Percentiles rank a stretch among this genome's conserved stretches.
Evolutionary conservation across 2,888 invertebrate genomes (phyloP).

Genomic region (Calliopum simillimum): DNA sequence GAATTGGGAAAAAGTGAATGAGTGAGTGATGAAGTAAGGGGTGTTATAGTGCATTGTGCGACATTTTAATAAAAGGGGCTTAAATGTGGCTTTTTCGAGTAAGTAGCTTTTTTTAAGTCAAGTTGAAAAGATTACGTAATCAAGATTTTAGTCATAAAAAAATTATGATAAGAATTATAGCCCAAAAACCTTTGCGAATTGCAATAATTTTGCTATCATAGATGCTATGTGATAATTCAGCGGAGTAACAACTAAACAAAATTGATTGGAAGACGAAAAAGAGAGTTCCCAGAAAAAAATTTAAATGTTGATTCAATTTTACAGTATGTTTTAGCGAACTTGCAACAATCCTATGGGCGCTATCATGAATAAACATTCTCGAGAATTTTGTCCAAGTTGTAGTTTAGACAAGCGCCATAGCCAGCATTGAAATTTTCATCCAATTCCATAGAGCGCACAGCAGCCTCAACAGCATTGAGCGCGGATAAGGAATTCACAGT

Average conservation of each 20-base stretch:
- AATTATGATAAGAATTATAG: not conserved
- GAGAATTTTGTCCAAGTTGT: no score
- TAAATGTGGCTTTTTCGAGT: not conserved
- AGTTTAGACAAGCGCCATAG: constrained; percentile 82
- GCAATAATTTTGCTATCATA: constrained; percentile 27
- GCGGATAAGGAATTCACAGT: constrained; percentile 68
- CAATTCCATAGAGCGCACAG: constrained; percentile 80
- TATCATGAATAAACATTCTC: no score
- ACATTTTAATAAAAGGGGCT: not conserved
- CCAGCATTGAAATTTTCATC: constrained; percentile 86
- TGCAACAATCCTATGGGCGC: no score
- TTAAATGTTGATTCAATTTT: no score
- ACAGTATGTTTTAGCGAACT: no score
- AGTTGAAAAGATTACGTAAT: constrained; percentile 12
- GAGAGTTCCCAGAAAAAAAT: no score
- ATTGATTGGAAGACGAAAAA: no score
- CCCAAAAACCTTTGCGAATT: not conserved
- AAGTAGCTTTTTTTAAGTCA: no score
- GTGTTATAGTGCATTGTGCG: no score
- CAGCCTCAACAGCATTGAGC: constrained; percentile 82
- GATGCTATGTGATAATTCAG: no score
- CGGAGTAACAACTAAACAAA: no score
- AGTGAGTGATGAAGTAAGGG: no score
- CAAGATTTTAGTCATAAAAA: not conserved
- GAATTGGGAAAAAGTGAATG: constrained; percentile 51